phyloP scores from a whole-genome alignment of 2,113 vertebrate genomes.

The Caranx ignobilis region DNA sequence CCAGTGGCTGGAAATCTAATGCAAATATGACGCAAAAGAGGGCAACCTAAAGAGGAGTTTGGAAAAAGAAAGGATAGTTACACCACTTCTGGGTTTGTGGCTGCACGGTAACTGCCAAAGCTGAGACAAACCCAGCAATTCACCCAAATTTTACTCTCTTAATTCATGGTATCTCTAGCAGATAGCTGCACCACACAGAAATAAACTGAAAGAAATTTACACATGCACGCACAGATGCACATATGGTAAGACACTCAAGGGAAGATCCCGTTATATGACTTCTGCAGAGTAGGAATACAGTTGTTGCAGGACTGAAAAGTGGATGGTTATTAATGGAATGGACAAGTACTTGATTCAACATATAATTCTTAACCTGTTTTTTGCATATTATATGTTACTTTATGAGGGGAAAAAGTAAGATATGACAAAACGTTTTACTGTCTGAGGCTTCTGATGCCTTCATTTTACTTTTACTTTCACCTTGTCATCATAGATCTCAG shows the following conservation, averaged over 20 bases:
- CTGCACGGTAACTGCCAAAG: conserved; percentile 73
- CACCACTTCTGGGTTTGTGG: conserved; percentile 77
- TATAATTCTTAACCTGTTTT: not conserved
- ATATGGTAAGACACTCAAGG: not conserved
- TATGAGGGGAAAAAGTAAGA: not conserved
- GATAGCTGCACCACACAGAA: conserved; percentile 60
- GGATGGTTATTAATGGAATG: not conserved
- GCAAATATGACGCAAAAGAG: conserved; percentile 82
- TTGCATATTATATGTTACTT: not conserved
- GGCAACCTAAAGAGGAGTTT: conserved; percentile 78
- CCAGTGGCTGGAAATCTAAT: conserved; percentile 78
- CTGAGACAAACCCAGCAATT: conserved; percentile 81
- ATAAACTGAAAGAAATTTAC: conserved; percentile 45
- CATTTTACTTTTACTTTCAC: too few species aligned
- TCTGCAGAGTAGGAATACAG: not conserved
- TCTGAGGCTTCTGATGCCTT: too few species aligned
- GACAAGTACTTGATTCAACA: not conserved
- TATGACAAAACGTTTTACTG: not conserved
- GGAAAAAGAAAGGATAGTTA: conserved; percentile 81
- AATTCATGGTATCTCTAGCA: conserved; percentile 79
- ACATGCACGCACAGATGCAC: conserved; percentile 18
- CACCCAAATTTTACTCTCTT: conserved; percentile 72
- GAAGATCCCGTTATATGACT: not conserved
- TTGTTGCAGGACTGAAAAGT: not conserved
- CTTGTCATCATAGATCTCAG: too few species aligned